Evolutionary conservation across 2,113 vertebrate genomes (phyloP).

Genomic region (Chitala chitala): DNA sequence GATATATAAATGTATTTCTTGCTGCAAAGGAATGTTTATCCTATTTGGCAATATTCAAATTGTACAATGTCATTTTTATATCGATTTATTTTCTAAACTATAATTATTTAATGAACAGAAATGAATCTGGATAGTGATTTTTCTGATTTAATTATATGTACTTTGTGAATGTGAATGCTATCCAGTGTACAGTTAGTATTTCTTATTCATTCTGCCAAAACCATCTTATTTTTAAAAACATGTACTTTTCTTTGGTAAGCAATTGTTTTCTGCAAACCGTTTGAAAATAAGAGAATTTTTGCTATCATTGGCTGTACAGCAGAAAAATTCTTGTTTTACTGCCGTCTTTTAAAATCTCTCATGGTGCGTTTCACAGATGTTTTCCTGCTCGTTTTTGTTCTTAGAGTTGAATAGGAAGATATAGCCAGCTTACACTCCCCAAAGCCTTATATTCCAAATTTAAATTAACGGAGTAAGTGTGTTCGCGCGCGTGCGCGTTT

Average conservation of each 20-base stretch:
- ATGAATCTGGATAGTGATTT: constrained; percentile 43
- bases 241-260: constrained; percentile 33
- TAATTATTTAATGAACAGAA: constrained; percentile 42
- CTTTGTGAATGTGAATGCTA: constrained; percentile 55
- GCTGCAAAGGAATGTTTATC: constrained; percentile 44
- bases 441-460: constrained; percentile 36
- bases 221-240: constrained; percentile 19
- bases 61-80: constrained; percentile 59
- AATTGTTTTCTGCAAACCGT: constrained; percentile 22
- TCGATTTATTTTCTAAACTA: constrained; percentile 47
- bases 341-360: constrained; percentile 29
- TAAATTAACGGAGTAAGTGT: constrained; percentile 46
- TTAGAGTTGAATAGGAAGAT: constrained; percentile 8
- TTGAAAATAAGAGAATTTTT: constrained; percentile 22
- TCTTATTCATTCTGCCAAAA: constrained; percentile 21
- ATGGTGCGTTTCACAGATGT: constrained; percentile 46
- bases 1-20: constrained; percentile 30
- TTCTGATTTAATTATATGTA: constrained; percentile 42
- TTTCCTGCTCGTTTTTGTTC: constrained; percentile 27
- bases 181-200: constrained; percentile 35
- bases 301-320: constrained; percentile 25
- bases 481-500: constrained; percentile 25
- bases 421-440: constrained; percentile 43
- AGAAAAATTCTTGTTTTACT: constrained; percentile 29
- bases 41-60: constrained; percentile 43